Evolutionary conservation across 2,113 vertebrate genomes (phyloP).

Genomic region (Dinomys branickii): DNA sequence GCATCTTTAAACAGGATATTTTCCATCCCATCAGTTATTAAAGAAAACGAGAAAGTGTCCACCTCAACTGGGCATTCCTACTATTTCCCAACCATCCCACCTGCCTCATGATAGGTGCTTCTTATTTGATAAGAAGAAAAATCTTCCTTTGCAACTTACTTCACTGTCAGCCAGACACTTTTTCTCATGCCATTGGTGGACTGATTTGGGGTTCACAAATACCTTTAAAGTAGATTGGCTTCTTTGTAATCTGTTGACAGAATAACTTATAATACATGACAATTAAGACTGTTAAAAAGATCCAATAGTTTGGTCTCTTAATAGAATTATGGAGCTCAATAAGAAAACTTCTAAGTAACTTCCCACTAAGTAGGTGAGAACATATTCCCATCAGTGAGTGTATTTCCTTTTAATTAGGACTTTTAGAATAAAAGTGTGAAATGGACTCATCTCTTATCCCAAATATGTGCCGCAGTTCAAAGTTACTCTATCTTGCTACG

Average conservation of each 20-base stretch:
- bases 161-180: background rate
- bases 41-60: background rate
- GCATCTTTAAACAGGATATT: slow-evolving; percentile 2
- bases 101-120: background rate
- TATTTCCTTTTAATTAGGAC: background rate
- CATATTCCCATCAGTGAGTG: background rate
- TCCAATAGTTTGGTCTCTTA: background rate
- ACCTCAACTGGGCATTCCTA: background rate
- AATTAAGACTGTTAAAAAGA: background rate
- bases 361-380: background rate
- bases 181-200: background rate
- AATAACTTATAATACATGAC: background rate
- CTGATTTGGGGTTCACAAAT: background rate
- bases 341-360: background rate
- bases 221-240: background rate
- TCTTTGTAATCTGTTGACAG: background rate
- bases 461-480: background rate
- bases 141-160: background rate
- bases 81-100: background rate
- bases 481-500: background rate
- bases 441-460: background rate
- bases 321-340: background rate
- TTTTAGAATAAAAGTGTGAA: background rate
- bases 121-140: background rate
- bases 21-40: background rate